phyloP scores from a whole-genome alignment of 2,888 invertebrate genomes.

The Cryptocheilus praepositus region DNA sequence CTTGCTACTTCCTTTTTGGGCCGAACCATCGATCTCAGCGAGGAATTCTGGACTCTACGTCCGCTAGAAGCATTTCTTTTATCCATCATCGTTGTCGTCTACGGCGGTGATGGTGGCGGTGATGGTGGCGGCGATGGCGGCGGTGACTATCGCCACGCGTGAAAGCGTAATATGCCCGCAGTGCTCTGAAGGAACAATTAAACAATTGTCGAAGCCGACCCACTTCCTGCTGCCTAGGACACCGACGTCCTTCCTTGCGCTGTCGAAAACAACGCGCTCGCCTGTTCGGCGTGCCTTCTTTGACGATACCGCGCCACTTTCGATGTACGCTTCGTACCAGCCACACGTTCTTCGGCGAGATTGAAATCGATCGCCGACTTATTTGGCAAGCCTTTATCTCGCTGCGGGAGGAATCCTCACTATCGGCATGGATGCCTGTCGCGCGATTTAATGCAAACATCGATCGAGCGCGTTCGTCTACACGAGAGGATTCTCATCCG shows the following conservation, averaged over 20 bases:
- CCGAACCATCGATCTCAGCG: conserved; percentile 3
- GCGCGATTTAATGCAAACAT: conserved; percentile 50
- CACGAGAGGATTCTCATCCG: conserved; percentile 51
- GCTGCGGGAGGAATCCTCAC: conserved; percentile 48
- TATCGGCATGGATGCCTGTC: conserved; percentile 63
- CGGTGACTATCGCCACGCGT: no score
- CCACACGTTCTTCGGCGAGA: not conserved
- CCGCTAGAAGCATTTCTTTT: not conserved
- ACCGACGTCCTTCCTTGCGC: conserved; percentile 34
- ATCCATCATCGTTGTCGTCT: no score
- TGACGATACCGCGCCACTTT: not conserved
- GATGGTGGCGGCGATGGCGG: no score
- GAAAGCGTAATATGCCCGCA: conserved; percentile 43
- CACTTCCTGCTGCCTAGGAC: conserved; percentile 44
- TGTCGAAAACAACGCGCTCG: conserved; percentile 39
- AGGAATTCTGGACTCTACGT: not conserved
- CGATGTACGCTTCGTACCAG: not conserved
- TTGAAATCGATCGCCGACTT: conserved; percentile 1
- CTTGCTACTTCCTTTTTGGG: not conserved
- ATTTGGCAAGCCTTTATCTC: no score
- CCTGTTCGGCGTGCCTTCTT: conserved; percentile 29
- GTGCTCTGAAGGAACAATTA: conserved; percentile 49
- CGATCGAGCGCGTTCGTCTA: conserved; percentile 63
- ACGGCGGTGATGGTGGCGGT: no score
- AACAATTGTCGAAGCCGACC: conserved; percentile 58